A percentile compares a stretch with the other conserved stretches of the same genome.
Evolutionary conservation across 2,797 vertebrate genomes (phyloP).

Genomic region (Anabas testudineus): DNA sequence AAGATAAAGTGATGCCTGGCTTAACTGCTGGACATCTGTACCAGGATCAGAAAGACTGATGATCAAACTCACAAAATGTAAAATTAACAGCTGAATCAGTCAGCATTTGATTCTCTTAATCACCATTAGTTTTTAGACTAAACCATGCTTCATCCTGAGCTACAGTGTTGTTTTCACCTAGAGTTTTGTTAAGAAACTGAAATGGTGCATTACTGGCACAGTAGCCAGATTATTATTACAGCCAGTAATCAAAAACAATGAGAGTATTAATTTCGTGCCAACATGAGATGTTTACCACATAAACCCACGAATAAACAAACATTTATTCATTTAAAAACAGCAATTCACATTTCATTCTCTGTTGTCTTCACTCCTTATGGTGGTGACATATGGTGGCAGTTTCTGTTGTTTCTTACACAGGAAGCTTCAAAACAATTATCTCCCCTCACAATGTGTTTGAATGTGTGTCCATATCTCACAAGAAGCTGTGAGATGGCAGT

Average conservation of each 20-base stretch:
- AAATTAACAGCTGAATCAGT: conserved; percentile 29
- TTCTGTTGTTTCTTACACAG: conserved; percentile 53
- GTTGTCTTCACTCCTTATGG: conserved; percentile 21
- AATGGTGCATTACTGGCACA: conserved; percentile 1
- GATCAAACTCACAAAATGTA: conserved; percentile 34
- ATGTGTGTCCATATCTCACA: conserved; percentile 55
- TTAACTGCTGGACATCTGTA: conserved; percentile 30
- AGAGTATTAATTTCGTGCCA: background rate
- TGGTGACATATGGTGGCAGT: conserved; percentile 7
- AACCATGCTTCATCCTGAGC: conserved; percentile 16
- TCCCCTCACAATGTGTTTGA: conserved; percentile 37
- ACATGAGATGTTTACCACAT: conserved; percentile 9
- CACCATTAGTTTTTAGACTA: conserved; percentile 1
- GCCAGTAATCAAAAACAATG: conserved; percentile 16
- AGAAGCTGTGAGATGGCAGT: conserved; percentile 42
- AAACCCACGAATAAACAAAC: conserved; percentile 28
- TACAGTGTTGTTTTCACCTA: conserved; percentile 2
- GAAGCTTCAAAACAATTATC: conserved; percentile 71
- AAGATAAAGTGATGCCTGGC: conserved; percentile 26
- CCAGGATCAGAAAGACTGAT: conserved; percentile 24
- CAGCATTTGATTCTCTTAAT: conserved; percentile 14
- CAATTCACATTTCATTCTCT: conserved; percentile 20
- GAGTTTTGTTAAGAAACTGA: background rate
- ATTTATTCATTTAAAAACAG: conserved; percentile 48
- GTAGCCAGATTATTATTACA: conserved; percentile 9